A percentile compares a stretch with the other conserved stretches of the same genome.
Conservation (phyloP, 2,113 vertebrate species). For the Albula glossodonta region DNA sequence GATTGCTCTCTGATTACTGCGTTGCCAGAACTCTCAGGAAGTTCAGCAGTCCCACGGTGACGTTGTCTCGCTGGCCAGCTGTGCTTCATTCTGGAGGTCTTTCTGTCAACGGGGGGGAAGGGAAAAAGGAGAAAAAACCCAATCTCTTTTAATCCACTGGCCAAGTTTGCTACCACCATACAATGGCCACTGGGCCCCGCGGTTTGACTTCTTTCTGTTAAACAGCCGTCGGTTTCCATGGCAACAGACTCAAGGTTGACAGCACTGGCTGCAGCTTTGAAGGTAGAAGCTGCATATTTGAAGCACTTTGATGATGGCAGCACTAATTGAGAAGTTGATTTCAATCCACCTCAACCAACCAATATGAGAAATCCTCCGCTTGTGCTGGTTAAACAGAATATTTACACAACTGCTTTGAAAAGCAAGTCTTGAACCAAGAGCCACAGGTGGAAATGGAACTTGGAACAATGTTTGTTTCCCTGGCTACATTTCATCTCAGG, state of each 20-base stretch:
- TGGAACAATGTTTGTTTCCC: background rate
- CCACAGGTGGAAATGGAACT: background rate
- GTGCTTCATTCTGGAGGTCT: background rate
- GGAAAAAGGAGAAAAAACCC: background rate
- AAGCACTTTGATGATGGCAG: background rate
- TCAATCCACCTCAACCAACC: background rate
- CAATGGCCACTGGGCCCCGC: constrained; percentile 10
- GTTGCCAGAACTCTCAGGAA: constrained; percentile 1
- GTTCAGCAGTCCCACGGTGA: background rate
- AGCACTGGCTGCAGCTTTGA: background rate
- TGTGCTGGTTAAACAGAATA: background rate
- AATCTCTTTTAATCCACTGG: background rate
- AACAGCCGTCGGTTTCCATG: constrained; percentile 17
- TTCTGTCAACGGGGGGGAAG: background rate
- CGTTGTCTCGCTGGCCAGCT: background rate
- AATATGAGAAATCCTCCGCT: background rate
- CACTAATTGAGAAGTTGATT: background rate
- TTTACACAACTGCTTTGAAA: background rate
- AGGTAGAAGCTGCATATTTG: background rate
- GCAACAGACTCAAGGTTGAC: background rate
- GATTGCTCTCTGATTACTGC: constrained; percentile 2
- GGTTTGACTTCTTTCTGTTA: background rate
- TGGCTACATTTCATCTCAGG: background rate
- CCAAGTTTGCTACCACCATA: constrained; percentile 12
- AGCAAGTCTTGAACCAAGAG: background rate